Percentiles rank a stretch among this genome's conserved stretches.
phyloP scores from a whole-genome alignment of 2,113 vertebrate species.

The Isurus oxyrinchus region DNA sequence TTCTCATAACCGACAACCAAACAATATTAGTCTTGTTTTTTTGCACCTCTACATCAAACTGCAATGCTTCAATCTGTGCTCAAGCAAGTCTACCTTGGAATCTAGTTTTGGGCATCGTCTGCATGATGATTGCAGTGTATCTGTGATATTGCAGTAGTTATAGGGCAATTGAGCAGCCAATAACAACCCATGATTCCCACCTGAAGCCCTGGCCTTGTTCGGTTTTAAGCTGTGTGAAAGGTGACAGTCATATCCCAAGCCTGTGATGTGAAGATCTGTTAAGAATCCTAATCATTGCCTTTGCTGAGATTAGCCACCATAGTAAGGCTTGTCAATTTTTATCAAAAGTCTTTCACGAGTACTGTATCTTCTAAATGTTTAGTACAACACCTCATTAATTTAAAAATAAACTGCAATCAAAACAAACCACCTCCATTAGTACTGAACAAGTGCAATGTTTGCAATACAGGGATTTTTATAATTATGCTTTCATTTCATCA shows the following conservation, averaged over 20 bases:
- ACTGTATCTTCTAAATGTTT: not conserved
- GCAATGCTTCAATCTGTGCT: not conserved
- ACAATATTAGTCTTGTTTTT: not conserved
- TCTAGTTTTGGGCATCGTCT: not conserved
- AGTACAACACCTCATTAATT: not conserved
- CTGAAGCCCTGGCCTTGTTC: not conserved
- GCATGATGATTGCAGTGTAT: too few species aligned
- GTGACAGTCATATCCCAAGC: not conserved
- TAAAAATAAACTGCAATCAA: not conserved
- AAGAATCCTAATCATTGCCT: not conserved
- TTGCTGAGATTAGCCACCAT: not conserved
- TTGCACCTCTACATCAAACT: not conserved
- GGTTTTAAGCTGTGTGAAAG: not conserved
- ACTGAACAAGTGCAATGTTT: not conserved
- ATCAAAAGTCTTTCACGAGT: not conserved
- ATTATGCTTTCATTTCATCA: not conserved
- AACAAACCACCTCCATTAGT: not conserved
- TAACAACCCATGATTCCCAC: not conserved
- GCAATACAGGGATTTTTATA: not conserved
- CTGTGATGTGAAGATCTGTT: not conserved
- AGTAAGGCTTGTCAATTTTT: not conserved
- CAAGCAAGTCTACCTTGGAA: not conserved
- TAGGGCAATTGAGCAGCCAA: not conserved
- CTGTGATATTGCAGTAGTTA: not conserved
- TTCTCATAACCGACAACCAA: not conserved